Percentiles rank a stretch among this genome's conserved stretches.
Evolutionary conservation across 2,888 invertebrate species (phyloP).

Genomic region (Mactromeris polynyma): DNA sequence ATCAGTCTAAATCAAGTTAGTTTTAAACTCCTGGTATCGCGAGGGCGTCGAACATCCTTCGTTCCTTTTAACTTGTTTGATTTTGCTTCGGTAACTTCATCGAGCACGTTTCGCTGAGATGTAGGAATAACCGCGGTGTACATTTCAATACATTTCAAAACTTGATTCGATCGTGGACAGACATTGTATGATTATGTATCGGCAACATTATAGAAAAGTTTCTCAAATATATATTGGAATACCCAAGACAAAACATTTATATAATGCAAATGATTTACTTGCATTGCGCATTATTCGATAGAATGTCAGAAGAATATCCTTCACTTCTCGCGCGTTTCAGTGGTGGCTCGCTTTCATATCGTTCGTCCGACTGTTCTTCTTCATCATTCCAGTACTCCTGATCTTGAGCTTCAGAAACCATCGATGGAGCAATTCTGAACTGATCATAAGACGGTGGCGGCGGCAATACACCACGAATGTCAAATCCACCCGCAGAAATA

Average conservation of each 20-base stretch:
- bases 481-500: not conserved
- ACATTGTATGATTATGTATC: not conserved
- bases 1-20: not conserved
- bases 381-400: constrained; percentile 20
- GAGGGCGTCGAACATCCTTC: not conserved
- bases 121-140: not conserved
- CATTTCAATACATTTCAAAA: not conserved
- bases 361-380: constrained; percentile 34
- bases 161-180: not conserved
- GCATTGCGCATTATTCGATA: not conserved
- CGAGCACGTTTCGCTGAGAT: not conserved
- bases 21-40: not conserved
- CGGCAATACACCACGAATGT: not conserved
- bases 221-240: not conserved
- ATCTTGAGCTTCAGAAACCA: not conserved
- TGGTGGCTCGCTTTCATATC: constrained; percentile 44
- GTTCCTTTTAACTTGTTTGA: not conserved
- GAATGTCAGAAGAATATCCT: not conserved
- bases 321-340: constrained; percentile 43
- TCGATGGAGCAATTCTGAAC: constrained; percentile 24
- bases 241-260: not conserved
- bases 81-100: not conserved
- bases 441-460: constrained; percentile 37
- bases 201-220: not conserved
- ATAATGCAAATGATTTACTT: not conserved